Conservation (phyloP, 2,113 vertebrate genomes). For the Zingel zingel region DNA sequence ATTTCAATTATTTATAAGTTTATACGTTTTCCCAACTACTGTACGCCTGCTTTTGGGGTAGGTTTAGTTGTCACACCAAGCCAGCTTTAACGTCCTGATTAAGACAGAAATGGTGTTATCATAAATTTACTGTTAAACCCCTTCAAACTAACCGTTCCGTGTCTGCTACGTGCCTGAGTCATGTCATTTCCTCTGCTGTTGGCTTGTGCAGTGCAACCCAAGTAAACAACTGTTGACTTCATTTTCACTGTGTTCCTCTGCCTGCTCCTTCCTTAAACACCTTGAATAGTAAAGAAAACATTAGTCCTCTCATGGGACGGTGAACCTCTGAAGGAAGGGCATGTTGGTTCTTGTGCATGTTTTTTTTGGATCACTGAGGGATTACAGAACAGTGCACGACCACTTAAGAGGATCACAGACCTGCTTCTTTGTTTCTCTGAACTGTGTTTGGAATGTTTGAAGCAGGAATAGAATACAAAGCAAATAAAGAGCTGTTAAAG, state of each 20-base stretch:
- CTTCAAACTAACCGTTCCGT: slow-evolving; percentile 10
- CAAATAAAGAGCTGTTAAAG: neutral
- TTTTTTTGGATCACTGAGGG: slow-evolving; percentile 31
- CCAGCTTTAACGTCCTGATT: slow-evolving; percentile 10
- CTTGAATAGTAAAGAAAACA: slow-evolving; percentile 72
- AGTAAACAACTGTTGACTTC: slow-evolving; percentile 61
- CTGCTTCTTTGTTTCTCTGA: neutral
- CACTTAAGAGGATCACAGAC: slow-evolving; percentile 5
- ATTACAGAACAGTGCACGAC: slow-evolving; percentile 31
- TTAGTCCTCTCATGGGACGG: slow-evolving; percentile 54
- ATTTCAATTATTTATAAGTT: slow-evolving; percentile 62
- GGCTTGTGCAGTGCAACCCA: slow-evolving; percentile 50
- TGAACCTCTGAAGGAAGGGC: slow-evolving; percentile 48
- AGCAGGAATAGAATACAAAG: neutral
- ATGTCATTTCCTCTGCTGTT: slow-evolving; percentile 53
- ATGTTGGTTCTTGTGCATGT: slow-evolving; percentile 39
- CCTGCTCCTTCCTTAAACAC: slow-evolving; percentile 50
- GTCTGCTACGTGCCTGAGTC: neutral
- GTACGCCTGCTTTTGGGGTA: neutral
- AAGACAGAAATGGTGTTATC: neutral
- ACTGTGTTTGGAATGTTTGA: neutral
- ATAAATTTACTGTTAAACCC: slow-evolving; percentile 28
- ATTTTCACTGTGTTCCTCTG: slow-evolving; percentile 53
- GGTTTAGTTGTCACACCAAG: slow-evolving; percentile 6
- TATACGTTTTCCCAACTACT: too few species aligned